Percentiles rank a stretch among this genome's conserved stretches.
Conservation (phyloP, 1,140 invertebrate species). For the Achroia grisella region DNA sequence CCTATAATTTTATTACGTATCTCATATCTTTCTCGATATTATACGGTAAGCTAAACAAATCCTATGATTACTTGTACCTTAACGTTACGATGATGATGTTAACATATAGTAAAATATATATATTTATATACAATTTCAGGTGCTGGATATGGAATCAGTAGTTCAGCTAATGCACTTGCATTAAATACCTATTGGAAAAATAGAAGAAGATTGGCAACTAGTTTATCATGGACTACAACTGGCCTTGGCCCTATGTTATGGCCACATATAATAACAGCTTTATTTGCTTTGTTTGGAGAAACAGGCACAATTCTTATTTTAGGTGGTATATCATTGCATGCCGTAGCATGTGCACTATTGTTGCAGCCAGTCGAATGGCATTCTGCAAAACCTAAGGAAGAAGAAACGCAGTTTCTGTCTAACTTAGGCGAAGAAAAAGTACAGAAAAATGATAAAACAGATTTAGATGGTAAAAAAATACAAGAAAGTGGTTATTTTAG, state of each 20-base stretch:
- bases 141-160: slow-evolving; percentile 75
- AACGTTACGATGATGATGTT: too few species aligned
- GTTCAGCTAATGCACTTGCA: slow-evolving; percentile 76
- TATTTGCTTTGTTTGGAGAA: slow-evolving; percentile 72
- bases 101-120: too few species aligned
- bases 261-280: slow-evolving; percentile 72
- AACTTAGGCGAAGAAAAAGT: slow-evolving; percentile 3
- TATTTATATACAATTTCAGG: slow-evolving; percentile 49
- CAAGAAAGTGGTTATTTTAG: slow-evolving; percentile 59
- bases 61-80: background rate
- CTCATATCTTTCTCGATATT: slow-evolving; percentile 76
- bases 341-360: slow-evolving; percentile 74
- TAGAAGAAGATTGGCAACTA: slow-evolving; percentile 73
- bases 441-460: slow-evolving; percentile 10
- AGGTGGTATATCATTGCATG: slow-evolving; percentile 74
- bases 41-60: slow-evolving; percentile 67
- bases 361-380: slow-evolving; percentile 79
- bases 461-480: slow-evolving; percentile 24
- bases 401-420: slow-evolving; percentile 35
- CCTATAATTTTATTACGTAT: slow-evolving; percentile 75
- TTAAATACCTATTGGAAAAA: slow-evolving; percentile 77
- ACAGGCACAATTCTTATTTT: slow-evolving; percentile 75
- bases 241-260: slow-evolving; percentile 75
- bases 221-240: slow-evolving; percentile 76
- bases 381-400: slow-evolving; percentile 45